Percentiles rank a stretch among this genome's conserved stretches.
These are phyloP conservation scores for Coenobita brevimanus DNA, from an alignment of 1,140 invertebrate species.

Conservation along the genomic window DNA sequence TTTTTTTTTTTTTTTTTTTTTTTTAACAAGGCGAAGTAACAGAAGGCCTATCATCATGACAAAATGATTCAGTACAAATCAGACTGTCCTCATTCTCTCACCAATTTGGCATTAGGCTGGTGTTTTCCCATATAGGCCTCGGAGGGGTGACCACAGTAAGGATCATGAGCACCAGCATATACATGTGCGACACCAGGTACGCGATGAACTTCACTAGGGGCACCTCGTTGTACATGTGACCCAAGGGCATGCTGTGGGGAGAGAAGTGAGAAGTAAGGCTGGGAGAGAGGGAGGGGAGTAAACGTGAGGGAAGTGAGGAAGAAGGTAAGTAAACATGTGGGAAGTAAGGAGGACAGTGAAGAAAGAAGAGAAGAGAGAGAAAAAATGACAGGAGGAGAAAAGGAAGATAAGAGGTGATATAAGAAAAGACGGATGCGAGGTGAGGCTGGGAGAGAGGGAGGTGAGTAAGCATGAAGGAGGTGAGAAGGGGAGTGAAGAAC, in stretches of 20 bases:
- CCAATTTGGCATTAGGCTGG: conserved; percentile 74
- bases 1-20: no score
- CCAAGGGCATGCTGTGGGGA: conserved; percentile 82
- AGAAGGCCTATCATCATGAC: no score
- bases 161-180: conserved; percentile 93
- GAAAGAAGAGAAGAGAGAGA: background rate
- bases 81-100: background rate
- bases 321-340: background rate
- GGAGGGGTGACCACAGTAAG: conserved; percentile 93
- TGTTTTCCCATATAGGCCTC: conserved; percentile 75
- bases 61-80: no score
- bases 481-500: background rate
- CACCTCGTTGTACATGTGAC: conserved; percentile 92
- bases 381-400: background rate
- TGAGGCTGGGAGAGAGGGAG: background rate
- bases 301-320: background rate
- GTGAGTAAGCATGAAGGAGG: background rate
- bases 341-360: background rate
- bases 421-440: background rate
- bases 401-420: background rate
- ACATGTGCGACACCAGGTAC: conserved; percentile 97
- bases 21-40: no score
- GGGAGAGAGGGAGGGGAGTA: background rate
- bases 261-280: background rate
- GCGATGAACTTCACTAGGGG: conserved; percentile 99